Base-by-base conservation (phyloP, 2,113 vertebrate genomes). In the Oryzias javanicus region DNA sequence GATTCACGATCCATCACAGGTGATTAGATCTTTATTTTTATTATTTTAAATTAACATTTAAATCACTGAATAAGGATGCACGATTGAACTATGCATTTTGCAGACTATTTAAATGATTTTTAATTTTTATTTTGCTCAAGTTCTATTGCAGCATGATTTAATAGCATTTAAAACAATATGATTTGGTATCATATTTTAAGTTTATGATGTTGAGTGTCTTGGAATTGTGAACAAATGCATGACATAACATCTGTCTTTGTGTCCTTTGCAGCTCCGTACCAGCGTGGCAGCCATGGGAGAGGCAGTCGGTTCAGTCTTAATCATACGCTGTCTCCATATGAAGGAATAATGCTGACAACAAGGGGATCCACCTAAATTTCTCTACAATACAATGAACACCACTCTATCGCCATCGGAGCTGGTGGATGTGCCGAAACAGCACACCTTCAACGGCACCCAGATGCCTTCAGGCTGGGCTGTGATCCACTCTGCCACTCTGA, bases 401-500 rank as follows among this genome's bases (percentile, higher is more conserved):
- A 93, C 94, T 4, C 84, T 71, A 55, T 72, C 74, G 40, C 89
- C 92, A 52, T 74, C 87, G n/a, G 88, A 90, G 65, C 86, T 86
- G 80, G 70, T 81, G 18, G 91, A 88, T 55, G 79, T 85, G 73
- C 78, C 76, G 5, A 86, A 77, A 75, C 89, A 72, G 46, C 85
- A 80, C 72, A 64, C 58, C 75, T 78, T 83, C 70, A 92, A 88
- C 53, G 77, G 80, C 83, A 84, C 84, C 6, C 69, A 80, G 49
- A 59, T 49, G 4, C 64, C 82, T 12, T 66, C 88, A 1, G 77
- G 84, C 8, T 90, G 74, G 91, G 92, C 79, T 57, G 89, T 93
- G 16, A 92, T 94, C 74, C 95, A 96, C 85, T 92, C 84, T 0
- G 94, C 94, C 44, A 97, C 96, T 0, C 51, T 95, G 82, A 92